phyloP scores from a whole-genome alignment of 1,140 invertebrate species.

The Drosophila eugracilis region DNA sequence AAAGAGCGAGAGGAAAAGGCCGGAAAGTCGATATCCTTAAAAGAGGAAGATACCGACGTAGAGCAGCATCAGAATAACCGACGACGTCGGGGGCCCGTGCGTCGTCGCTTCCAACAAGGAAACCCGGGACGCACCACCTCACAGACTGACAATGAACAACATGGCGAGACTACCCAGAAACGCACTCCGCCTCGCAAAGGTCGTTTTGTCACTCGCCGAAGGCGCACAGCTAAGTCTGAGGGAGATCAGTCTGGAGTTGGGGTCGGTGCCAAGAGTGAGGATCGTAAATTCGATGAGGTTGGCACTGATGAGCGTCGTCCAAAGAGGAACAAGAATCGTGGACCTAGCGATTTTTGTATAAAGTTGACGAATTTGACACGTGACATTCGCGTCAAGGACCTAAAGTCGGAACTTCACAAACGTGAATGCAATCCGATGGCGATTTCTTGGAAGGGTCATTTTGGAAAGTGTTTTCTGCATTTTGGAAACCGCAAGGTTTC shows the following conservation, averaged over 20 bases:
- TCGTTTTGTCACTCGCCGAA: conserved; percentile 74
- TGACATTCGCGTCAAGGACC: conserved; percentile 87
- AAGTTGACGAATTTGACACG: conserved; percentile 87
- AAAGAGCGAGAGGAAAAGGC: conserved; percentile 88
- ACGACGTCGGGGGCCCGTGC: conserved; percentile 78
- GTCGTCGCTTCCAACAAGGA: conserved; percentile 76
- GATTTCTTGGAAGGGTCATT: conserved; percentile 87
- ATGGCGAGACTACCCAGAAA: conserved; percentile 72
- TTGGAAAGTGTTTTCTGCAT: conserved; percentile 87
- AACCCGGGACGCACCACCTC: conserved; percentile 82
- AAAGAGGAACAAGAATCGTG: conserved; percentile 67
- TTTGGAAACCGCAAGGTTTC: conserved; percentile 86
- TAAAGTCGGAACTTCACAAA: conserved; percentile 87
- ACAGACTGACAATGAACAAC: conserved; percentile 83
- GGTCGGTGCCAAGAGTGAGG: conserved; percentile 76
- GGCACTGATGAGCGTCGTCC: conserved; percentile 64
- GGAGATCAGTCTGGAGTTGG: conserved; percentile 82
- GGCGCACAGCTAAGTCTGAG: conserved; percentile 82
- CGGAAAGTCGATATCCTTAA: conserved; percentile 87
- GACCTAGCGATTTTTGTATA: conserved; percentile 86
- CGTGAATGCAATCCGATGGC: conserved; percentile 87
- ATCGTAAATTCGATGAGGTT: conserved; percentile 72
- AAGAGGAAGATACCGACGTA: conserved; percentile 88
- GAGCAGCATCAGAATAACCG: conserved; percentile 85
- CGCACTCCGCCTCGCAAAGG: conserved; percentile 73